Conservation (phyloP, 2,113 vertebrate species). For the Carassius gibelio region DNA sequence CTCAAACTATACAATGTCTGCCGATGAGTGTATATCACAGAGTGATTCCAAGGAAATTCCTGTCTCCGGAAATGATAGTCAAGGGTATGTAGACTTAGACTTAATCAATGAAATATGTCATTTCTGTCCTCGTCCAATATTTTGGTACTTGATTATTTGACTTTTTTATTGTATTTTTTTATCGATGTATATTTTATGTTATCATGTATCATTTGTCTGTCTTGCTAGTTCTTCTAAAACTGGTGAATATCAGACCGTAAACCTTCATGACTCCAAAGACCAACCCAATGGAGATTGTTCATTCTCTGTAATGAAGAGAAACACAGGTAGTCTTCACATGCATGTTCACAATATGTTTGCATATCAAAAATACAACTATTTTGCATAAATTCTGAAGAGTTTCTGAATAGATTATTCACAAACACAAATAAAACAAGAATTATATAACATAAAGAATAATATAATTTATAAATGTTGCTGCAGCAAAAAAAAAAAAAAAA, state of each 20-base stretch:
- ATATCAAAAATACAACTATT: neutral
- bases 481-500: too few species aligned
- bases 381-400: neutral
- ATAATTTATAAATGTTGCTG: too few species aligned
- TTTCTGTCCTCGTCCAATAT: neutral
- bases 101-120: neutral
- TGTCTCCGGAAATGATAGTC: conserved; percentile 33
- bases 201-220: conserved; percentile 29
- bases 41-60: conserved; percentile 37
- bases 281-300: conserved; percentile 28
- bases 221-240: conserved; percentile 31
- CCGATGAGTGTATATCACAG: conserved; percentile 4
- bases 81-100: conserved; percentile 61
- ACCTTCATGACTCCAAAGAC: conserved; percentile 19
- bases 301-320: neutral
- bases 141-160: neutral
- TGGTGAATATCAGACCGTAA: conserved; percentile 24
- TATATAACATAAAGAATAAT: too few species aligned
- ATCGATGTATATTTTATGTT: neutral
- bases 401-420: too few species aligned
- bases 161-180: neutral
- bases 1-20: neutral
- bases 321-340: conserved; percentile 1
- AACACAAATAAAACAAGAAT: too few species aligned
- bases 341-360: neutral